Conservation (phyloP, 2,797 vertebrate genomes). For the Siniperca scherzeri region DNA sequence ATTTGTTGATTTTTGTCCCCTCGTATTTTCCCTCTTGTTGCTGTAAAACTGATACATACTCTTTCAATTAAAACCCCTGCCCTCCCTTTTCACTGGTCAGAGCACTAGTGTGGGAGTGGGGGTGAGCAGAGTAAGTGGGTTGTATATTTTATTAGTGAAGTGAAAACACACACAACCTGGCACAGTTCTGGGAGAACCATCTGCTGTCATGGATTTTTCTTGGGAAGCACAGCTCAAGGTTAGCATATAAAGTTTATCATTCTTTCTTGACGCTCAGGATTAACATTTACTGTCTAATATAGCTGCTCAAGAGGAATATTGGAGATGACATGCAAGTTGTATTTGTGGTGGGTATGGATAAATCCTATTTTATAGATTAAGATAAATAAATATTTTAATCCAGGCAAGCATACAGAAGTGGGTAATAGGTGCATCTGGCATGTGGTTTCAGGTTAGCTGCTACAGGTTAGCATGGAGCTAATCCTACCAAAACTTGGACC, state of each 20-base stretch:
- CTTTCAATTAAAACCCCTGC: slow-evolving; percentile 79
- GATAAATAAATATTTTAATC: slow-evolving; percentile 47
- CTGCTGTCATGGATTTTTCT: slow-evolving; percentile 74
- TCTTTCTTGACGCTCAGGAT: slow-evolving; percentile 49
- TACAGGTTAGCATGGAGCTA: slow-evolving; percentile 48
- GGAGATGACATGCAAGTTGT: slow-evolving; percentile 41
- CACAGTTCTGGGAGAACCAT: slow-evolving; percentile 77
- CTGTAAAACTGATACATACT: slow-evolving; percentile 86
- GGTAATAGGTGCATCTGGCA: slow-evolving; percentile 45
- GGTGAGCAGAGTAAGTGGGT: slow-evolving; percentile 80
- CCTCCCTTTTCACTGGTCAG: slow-evolving; percentile 46
- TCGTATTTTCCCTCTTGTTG: slow-evolving; percentile 83
- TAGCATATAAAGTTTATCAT: slow-evolving; percentile 65
- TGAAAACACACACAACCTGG: slow-evolving; percentile 85
- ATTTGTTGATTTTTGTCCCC: slow-evolving; percentile 85
- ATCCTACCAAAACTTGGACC: slow-evolving; percentile 52
- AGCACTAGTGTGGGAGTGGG: slow-evolving; percentile 76
- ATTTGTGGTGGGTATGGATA: slow-evolving; percentile 38
- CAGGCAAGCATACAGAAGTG: slow-evolving; percentile 26
- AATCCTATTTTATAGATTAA: slow-evolving; percentile 43
- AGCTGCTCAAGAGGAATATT: slow-evolving; percentile 39
- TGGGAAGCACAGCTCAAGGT: slow-evolving; percentile 67
- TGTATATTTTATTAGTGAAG: slow-evolving; percentile 86
- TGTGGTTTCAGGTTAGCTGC: slow-evolving; percentile 52
- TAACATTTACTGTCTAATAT: slow-evolving; percentile 54